Conservation (phyloP, 1,140 invertebrate genomes). For the Colletes latitarsis region DNA sequence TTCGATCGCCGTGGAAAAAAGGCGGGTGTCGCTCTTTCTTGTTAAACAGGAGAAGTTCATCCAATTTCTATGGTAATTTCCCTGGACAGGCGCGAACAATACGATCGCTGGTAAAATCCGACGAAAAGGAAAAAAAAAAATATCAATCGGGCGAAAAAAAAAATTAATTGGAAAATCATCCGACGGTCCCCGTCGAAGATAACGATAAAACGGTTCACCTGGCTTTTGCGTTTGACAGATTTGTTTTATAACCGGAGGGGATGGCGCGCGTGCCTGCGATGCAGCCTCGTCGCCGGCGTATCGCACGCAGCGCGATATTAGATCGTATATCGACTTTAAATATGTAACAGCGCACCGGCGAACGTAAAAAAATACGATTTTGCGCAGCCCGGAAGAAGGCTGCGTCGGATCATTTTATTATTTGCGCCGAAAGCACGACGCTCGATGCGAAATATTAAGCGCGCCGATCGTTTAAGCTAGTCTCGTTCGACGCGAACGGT, state of each 20-base stretch:
- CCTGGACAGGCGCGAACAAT: slow-evolving; percentile 16
- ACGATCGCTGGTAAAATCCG: slow-evolving; percentile 6
- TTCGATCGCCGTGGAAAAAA: not conserved
- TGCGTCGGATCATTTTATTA: not conserved
- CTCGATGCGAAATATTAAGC: no score
- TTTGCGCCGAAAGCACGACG: not conserved
- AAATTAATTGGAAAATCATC: slow-evolving; percentile 29
- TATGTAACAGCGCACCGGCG: slow-evolving; percentile 42
- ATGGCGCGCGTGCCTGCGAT: slow-evolving; percentile 39
- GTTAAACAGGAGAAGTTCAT: slow-evolving; percentile 33
- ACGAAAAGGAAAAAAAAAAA: not conserved
- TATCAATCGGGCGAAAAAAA: not conserved
- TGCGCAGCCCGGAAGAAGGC: slow-evolving; percentile 28
- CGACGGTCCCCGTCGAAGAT: not conserved
- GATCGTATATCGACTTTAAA: slow-evolving; percentile 67
- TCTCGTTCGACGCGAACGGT: no score
- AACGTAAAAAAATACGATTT: slow-evolving; percentile 37
- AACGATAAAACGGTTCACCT: slow-evolving; percentile 34
- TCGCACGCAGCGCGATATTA: slow-evolving; percentile 64
- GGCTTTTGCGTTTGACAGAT: slow-evolving; percentile 28
- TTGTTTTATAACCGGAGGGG: slow-evolving; percentile 24
- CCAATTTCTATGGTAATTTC: slow-evolving; percentile 47
- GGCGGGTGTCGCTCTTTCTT: not conserved
- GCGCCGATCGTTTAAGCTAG: no score
- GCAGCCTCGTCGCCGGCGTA: slow-evolving; percentile 15